A percentile compares a stretch with the other conserved stretches of the same genome.
Evolutionary conservation across 1,140 invertebrate species (phyloP).

Genomic region (Sycophila sp.): DNA sequence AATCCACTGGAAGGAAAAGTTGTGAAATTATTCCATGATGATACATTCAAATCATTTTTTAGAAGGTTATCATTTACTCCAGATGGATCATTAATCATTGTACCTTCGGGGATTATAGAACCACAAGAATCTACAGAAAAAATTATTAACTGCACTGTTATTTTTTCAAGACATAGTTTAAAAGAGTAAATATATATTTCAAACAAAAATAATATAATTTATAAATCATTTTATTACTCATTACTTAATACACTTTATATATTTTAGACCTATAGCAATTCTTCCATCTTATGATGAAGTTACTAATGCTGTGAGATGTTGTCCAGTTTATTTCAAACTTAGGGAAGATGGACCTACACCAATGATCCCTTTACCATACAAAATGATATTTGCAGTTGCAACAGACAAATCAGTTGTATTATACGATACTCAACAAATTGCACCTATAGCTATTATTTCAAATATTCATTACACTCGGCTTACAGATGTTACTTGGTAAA

Average conservation of each 20-base stretch:
- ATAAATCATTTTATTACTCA: background rate
- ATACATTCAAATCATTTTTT: slow-evolving; percentile 94
- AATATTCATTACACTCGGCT: slow-evolving; percentile 95
- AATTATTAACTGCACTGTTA: slow-evolving; percentile 78
- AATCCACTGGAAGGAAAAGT: slow-evolving; percentile 72
- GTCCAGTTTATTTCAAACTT: slow-evolving; percentile 79
- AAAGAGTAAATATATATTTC: slow-evolving; percentile 71
- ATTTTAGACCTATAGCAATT: slow-evolving; percentile 78
- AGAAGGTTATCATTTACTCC: slow-evolving; percentile 87
- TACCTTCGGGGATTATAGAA: slow-evolving; percentile 83
- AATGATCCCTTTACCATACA: slow-evolving; percentile 77
- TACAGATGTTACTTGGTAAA: slow-evolving; percentile 90
- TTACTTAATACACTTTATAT: background rate
- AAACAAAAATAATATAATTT: background rate
- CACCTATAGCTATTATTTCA: slow-evolving; percentile 85
- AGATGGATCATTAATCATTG: slow-evolving; percentile 87
- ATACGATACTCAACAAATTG: slow-evolving; percentile 91
- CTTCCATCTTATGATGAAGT: slow-evolving; percentile 82
- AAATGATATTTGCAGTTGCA: slow-evolving; percentile 90
- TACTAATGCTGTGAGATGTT: slow-evolving; percentile 84
- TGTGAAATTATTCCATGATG: slow-evolving; percentile 88
- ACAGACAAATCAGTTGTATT: slow-evolving; percentile 87
- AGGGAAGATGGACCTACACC: slow-evolving; percentile 67
- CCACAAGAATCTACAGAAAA: slow-evolving; percentile 70
- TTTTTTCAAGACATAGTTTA: slow-evolving; percentile 81